Evolutionary conservation across 2,888 invertebrate genomes (phyloP).

Genomic region (Thymelicus acteon): DNA sequence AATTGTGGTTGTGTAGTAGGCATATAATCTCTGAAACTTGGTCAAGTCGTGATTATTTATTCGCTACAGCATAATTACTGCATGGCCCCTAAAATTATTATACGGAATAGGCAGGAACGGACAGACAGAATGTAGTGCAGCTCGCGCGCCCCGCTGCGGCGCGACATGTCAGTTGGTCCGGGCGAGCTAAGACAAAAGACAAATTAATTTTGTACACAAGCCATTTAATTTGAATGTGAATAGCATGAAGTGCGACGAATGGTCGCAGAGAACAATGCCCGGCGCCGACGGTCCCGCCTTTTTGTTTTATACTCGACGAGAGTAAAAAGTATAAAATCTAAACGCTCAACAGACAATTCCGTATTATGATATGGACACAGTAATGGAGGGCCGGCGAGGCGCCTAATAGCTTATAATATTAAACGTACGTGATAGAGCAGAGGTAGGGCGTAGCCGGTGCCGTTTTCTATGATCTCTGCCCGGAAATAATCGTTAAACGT

Average conservation of each 20-base stretch:
- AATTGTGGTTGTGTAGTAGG: constrained; percentile 14
- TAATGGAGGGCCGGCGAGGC: constrained; percentile 78
- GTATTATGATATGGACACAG: constrained; percentile 83
- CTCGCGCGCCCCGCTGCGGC: constrained; percentile 69
- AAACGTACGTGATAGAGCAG: constrained; percentile 75
- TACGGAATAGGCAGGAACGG: constrained; percentile 35
- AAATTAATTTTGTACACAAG: constrained; percentile 84
- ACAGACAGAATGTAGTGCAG: constrained; percentile 35
- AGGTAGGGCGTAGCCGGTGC: constrained; percentile 52
- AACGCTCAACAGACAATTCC: constrained; percentile 80
- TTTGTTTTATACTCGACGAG: constrained; percentile 77
- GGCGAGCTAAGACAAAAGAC: constrained; percentile 81
- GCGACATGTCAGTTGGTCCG: constrained; percentile 70
- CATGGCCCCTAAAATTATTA: constrained; percentile 34
- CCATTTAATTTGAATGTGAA: constrained; percentile 85
- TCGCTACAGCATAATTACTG: constrained; percentile 37
- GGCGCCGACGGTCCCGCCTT: constrained; percentile 79
- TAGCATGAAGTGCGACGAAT: constrained; percentile 85
- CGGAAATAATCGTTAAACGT: constrained; percentile 68
- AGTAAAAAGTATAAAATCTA: constrained; percentile 81
- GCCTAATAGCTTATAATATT: constrained; percentile 83
- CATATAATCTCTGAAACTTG: constrained; percentile 16
- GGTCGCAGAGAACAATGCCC: constrained; percentile 81
- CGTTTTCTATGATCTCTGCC: constrained; percentile 48
- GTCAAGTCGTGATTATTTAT: constrained; percentile 35